Conservation (phyloP, 1,140 invertebrate species). For the Trichonephila clavata region DNA sequence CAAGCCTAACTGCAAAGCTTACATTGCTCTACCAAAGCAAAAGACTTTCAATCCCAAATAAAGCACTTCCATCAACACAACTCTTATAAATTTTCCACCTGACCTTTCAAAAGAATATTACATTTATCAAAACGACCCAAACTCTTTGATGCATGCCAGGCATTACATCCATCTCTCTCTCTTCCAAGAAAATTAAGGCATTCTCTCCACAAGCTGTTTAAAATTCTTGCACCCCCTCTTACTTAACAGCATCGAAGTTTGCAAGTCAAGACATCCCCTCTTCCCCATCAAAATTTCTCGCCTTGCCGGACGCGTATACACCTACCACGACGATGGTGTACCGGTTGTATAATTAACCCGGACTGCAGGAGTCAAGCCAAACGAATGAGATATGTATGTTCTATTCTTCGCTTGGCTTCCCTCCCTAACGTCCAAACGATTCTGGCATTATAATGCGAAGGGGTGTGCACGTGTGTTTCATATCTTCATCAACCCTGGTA, state of each 20-base stretch:
- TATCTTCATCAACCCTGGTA: neutral
- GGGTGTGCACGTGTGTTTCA: neutral
- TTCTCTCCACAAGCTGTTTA: neutral
- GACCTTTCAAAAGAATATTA: neutral
- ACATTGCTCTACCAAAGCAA: neutral
- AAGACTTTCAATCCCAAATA: too few relatives aligned
- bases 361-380: neutral
- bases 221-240: constrained; percentile 14
- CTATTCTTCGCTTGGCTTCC: constrained; percentile 37
- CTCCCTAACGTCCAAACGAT: neutral
- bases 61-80: too few relatives aligned
- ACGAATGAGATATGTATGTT: constrained; percentile 47
- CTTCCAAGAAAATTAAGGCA: constrained; percentile 17
- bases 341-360: constrained; percentile 46
- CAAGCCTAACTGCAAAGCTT: neutral
- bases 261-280: neutral
- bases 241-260: constrained; percentile 6
- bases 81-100: too few relatives aligned
- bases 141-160: constrained; percentile 19
- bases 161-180: constrained; percentile 17
- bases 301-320: constrained; percentile 3
- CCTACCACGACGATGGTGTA: neutral
- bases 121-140: constrained; percentile 25
- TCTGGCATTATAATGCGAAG: constrained; percentile 16
- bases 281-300: constrained; percentile 45